These are phyloP conservation scores for Podarcis lilfordi DNA, from an alignment of 2,797 vertebrate genomes.

Conservation along the genomic window DNA sequence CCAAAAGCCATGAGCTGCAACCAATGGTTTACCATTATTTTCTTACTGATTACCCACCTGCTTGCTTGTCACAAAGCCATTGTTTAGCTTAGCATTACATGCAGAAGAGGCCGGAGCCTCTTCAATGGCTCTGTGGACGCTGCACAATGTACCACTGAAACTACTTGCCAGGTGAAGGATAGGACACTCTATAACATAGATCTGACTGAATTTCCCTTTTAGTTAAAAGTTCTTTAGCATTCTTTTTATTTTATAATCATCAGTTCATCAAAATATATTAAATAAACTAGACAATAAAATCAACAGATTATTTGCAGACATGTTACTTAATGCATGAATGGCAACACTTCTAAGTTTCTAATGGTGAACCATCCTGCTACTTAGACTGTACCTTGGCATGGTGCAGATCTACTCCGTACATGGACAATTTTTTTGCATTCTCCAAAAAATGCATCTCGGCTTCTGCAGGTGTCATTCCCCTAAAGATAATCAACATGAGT, in stretches of 20 bases:
- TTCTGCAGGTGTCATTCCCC: slow-evolving; percentile 97
- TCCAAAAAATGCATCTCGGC: slow-evolving; percentile 98
- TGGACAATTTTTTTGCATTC: slow-evolving; percentile 98
- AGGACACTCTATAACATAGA: neutral
- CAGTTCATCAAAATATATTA: no score
- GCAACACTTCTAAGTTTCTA: fast-evolving
- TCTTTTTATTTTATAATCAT: neutral
- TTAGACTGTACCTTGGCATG: slow-evolving; percentile 90
- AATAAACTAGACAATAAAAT: neutral
- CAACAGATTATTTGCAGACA: neutral
- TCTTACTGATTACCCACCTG: no score
- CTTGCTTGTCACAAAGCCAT: no score
- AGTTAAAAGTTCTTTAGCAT: neutral
- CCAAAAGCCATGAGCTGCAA: no score
- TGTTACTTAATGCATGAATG: neutral
- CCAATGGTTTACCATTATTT: no score
- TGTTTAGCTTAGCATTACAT: neutral
- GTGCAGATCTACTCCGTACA: slow-evolving; percentile 98
- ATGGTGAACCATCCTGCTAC: neutral
- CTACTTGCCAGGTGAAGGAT: neutral
- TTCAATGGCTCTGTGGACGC: neutral
- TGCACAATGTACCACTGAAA: neutral
- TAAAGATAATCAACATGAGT: slow-evolving; percentile 62
- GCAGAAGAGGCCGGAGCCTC: neutral
- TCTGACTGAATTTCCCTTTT: neutral